These are phyloP conservation scores for Chaetorhynchus papuensis DNA, from an alignment of 2,113 vertebrate genomes.

Conservation along the genomic window DNA sequence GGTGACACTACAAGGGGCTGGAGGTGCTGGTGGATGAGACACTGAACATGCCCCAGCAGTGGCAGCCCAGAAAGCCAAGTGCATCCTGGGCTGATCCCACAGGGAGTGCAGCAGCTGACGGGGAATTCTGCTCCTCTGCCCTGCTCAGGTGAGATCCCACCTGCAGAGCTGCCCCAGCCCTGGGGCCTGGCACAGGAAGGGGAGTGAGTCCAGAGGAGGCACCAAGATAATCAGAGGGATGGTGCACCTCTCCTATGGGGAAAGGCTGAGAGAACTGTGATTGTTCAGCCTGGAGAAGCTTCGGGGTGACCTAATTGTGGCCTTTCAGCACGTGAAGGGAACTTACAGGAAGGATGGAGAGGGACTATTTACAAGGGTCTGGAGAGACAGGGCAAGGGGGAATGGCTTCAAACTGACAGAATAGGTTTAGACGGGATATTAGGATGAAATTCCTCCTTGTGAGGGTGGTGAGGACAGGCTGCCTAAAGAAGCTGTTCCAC, in stretches of 20 bases:
- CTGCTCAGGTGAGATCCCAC: neutral
- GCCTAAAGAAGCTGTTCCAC: neutral
- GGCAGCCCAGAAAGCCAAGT: neutral
- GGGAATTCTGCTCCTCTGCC: neutral
- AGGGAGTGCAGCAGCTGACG: too few species aligned
- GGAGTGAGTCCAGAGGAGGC: neutral
- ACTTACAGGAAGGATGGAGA: neutral
- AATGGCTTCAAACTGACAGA: neutral
- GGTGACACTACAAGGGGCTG: fast-evolving
- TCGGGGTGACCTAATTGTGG: neutral
- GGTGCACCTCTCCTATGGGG: neutral
- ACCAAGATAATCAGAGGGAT: neutral
- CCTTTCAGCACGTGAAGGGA: neutral
- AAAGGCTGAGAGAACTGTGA: neutral
- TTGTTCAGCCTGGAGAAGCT: neutral
- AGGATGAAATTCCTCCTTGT: neutral
- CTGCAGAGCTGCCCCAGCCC: neutral
- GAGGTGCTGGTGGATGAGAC: neutral
- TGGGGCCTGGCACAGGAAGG: neutral
- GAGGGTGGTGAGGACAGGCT: neutral
- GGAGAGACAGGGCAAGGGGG: neutral
- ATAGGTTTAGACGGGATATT: neutral
- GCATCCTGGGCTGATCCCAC: neutral
- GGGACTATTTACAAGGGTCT: too few species aligned
- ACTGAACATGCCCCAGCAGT: fast-evolving